Evolutionary conservation across 1,140 invertebrate genomes (phyloP).

Genomic region (Chironomus tepperi): DNA sequence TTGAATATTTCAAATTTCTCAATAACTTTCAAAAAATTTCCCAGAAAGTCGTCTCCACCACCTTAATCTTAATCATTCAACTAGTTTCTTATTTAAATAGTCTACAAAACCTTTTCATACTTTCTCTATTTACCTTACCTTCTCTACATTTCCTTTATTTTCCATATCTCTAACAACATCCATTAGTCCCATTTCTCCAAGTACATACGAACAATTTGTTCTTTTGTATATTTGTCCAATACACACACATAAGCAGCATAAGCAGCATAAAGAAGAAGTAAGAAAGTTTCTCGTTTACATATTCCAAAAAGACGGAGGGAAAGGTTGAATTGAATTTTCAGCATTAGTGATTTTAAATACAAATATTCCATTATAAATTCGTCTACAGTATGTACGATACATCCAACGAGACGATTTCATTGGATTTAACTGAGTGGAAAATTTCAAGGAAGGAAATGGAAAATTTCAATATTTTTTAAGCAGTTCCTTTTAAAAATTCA

Average conservation of each 20-base stretch:
- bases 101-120: too few species aligned
- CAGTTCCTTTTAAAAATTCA: too few species aligned
- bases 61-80: neutral
- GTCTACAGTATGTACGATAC: too few species aligned
- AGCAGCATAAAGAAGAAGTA: neutral
- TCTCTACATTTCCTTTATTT: too few species aligned
- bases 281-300: neutral
- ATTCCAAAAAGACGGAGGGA: neutral
- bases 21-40: too few species aligned
- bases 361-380: neutral
- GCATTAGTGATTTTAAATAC: conserved; percentile 1
- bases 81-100: too few species aligned
- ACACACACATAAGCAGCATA: neutral
- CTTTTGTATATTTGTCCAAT: neutral
- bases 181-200: neutral
- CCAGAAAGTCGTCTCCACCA: neutral
- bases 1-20: too few species aligned
- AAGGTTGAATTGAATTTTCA: conserved; percentile 14
- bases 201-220: neutral
- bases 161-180: neutral
- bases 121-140: too few species aligned
- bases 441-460: too few species aligned
- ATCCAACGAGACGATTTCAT: too few species aligned
- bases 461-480: too few species aligned
- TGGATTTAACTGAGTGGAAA: too few species aligned